These are phyloP conservation scores for Cryptoblepharus egeriae DNA, from an alignment of 2,797 vertebrate genomes.

Conservation along the genomic window DNA sequence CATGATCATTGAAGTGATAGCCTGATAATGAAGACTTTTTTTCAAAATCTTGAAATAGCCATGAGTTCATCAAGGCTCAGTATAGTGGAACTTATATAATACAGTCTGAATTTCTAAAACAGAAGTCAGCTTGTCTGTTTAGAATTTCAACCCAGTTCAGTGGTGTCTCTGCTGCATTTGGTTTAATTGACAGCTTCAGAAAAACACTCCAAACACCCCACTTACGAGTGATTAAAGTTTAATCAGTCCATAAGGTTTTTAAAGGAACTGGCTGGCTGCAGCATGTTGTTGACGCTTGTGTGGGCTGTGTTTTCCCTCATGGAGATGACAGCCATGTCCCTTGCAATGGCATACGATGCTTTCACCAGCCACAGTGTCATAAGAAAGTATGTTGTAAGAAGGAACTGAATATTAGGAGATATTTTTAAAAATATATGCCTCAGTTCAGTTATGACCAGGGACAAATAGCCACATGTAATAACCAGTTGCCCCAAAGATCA, in stretches of 20 bases:
- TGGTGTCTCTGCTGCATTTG: neutral
- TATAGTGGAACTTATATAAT: conserved; percentile 1
- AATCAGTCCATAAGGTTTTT: conserved; percentile 18
- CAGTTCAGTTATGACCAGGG: neutral
- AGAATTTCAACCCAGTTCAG: neutral
- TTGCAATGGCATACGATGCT: neutral
- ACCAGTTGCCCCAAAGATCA: neutral
- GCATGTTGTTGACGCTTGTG: neutral
- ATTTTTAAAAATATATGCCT: neutral
- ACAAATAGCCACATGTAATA: neutral
- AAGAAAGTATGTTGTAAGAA: neutral
- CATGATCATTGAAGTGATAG: too few relatives aligned
- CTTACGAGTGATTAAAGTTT: conserved; percentile 11
- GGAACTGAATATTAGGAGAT: neutral
- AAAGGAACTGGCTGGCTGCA: neutral
- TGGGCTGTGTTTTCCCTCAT: neutral
- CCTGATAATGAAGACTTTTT: neutral
- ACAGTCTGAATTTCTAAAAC: neutral
- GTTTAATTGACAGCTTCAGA: neutral
- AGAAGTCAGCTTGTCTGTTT: neutral
- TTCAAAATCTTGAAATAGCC: neutral
- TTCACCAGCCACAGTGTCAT: neutral
- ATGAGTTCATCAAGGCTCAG: neutral
- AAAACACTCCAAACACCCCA: neutral
- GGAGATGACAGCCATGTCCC: neutral